These are phyloP conservation scores for Adelognathus sp. DNA, from an alignment of 2,888 invertebrate species.

Conservation along the genomic window DNA sequence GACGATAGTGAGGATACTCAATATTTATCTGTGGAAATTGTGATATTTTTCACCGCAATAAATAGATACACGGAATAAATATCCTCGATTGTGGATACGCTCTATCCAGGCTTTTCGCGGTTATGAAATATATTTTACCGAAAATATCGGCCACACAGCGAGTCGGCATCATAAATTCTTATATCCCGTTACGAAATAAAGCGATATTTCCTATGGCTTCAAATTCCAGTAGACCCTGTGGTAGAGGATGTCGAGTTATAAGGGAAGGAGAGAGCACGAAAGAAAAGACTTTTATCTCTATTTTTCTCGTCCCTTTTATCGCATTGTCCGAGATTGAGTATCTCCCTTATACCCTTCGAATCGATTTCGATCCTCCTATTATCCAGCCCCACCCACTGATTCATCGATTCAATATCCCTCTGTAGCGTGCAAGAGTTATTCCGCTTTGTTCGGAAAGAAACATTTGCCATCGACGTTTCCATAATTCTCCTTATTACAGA, in stretches of 20 bases:
- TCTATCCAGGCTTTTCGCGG: conserved; percentile 48
- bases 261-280: conserved; percentile 36
- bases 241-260: not conserved
- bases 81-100: conserved; percentile 35
- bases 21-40: conserved; percentile 66
- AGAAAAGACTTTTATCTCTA: not conserved
- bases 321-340: conserved; percentile 20
- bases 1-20: conserved; percentile 61
- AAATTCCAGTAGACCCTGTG: conserved; percentile 17
- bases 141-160: conserved; percentile 72
- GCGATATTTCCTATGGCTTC: conserved; percentile 39
- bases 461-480: not conserved
- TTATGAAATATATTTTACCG: conserved; percentile 76
- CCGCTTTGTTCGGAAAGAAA: not conserved
- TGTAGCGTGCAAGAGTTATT: not conserved
- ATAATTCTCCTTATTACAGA: not conserved
- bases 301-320: conserved; percentile 15
- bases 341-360: conserved; percentile 5
- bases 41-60: conserved; percentile 67
- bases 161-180: conserved; percentile 71
- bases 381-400: conserved; percentile 17
- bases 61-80: not conserved
- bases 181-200: conserved; percentile 55
- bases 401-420: conserved; percentile 6
- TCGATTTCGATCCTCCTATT: conserved; percentile 27